Percentiles rank a stretch among this genome's conserved stretches.
These are phyloP conservation scores for Masticophis lateralis DNA, from an alignment of 2,797 vertebrate genomes.

Conservation along the genomic window DNA sequence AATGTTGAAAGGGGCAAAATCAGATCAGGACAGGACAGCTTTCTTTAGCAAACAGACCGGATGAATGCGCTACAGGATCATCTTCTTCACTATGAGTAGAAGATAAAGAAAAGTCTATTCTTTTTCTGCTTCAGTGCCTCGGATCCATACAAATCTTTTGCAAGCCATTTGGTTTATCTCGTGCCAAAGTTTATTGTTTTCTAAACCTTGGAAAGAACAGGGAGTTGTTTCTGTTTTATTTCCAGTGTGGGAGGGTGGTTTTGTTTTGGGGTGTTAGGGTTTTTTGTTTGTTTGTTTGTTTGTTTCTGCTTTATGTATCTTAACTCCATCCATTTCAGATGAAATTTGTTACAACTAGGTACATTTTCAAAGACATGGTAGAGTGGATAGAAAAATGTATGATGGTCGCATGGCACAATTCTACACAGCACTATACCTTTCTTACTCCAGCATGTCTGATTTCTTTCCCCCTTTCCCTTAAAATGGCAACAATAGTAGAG, in stretches of 20 bases:
- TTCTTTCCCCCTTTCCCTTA: not conserved
- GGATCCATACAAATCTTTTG: not conserved
- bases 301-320: not conserved
- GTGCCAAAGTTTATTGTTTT: constrained; percentile 19
- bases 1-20: not conserved
- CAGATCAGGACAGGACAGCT: not conserved
- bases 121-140: constrained; percentile 3
- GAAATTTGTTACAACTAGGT: not conserved
- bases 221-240: not conserved
- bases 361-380: constrained; percentile 31
- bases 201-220: not conserved
- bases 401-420: not conserved
- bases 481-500: constrained; percentile 15
- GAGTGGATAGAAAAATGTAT: constrained; percentile 26
- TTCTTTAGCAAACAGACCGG: not conserved
- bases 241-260: not conserved
- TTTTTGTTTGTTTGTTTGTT: too few relatives aligned
- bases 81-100: not conserved
- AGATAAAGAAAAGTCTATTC: not conserved
- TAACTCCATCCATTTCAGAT: constrained; percentile 51
- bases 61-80: not conserved
- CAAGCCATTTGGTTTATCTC: not conserved
- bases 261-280: too few relatives aligned
- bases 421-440: not conserved
- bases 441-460: not conserved